These are phyloP conservation scores for Actinernus sp. DNA, from an alignment of 92 coral and sea anemone genomes.

Conservation along the genomic window DNA sequence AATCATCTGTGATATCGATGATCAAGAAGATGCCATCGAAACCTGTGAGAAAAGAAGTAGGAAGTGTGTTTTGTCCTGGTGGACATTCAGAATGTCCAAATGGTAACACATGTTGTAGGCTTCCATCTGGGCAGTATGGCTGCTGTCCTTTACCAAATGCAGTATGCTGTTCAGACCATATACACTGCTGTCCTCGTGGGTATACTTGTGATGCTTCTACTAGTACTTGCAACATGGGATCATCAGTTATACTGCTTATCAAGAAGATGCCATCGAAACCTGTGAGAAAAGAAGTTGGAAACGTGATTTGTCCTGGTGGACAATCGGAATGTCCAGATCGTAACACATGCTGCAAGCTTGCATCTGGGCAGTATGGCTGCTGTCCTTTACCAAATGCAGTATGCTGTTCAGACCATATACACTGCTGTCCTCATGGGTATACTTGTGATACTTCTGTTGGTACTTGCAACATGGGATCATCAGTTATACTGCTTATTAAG, in stretches of 20 bases:
- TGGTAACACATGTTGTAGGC: slow-evolving; percentile 76
- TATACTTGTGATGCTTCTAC: slow-evolving; percentile 41
- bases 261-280: too few species aligned
- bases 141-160: slow-evolving; percentile 80
- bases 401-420: slow-evolving; percentile 49
- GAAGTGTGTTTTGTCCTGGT: slow-evolving; percentile 48
- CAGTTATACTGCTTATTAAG: too few species aligned
- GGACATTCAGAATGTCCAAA: slow-evolving; percentile 55
- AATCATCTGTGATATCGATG: not conserved
- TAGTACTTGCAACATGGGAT: not conserved
- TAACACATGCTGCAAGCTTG: slow-evolving; percentile 45
- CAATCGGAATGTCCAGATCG: slow-evolving; percentile 53
- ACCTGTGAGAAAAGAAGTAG: not conserved
- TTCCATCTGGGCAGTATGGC: slow-evolving; percentile 63
- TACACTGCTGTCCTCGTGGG: slow-evolving; percentile 71
- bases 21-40: not conserved
- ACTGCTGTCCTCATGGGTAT: too few species aligned
- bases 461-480: too few species aligned
- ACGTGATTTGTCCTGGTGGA: slow-evolving; percentile 51
- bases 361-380: slow-evolving; percentile 53
- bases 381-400: slow-evolving; percentile 63
- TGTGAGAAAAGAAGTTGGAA: too few species aligned
- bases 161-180: slow-evolving; percentile 64
- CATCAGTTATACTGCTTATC: not conserved
- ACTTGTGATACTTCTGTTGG: too few species aligned